Base-by-base conservation (phyloP, 2,797 vertebrate species). In the Pangasius mekongensis region DNA sequence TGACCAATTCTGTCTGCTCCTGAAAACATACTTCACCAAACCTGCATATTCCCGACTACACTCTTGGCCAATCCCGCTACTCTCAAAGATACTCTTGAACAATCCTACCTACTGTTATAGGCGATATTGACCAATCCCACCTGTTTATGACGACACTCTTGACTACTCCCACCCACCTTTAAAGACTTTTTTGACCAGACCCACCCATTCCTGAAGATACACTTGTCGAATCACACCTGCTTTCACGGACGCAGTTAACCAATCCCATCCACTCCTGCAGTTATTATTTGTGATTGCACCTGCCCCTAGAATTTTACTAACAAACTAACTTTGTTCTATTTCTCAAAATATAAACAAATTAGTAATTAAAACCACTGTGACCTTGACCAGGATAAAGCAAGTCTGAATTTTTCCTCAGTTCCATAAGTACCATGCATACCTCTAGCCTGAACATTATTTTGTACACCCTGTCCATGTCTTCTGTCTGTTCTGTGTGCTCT, bases 401-500 rank as follows among this genome's bases (percentile, higher is more conserved):
- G 7, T 62, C 54, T 62, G 22, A 0, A 0, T 39, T 82, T 10
- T 33, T 49, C 8, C 43, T n/a, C 22, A 36, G 33, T 62, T 43
- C 36, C 24, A 1, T 27, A 24, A 13, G 11, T 33, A 56, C 6
- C 30, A 14, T n/a, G 22, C 49, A 47, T 43, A 49, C 14, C 16
- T 13, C 47, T 10, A 30, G 36, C 39, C 36, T 11, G 3, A 62
- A 76, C n/a, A 27, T 24, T 49, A 49, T 84, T 24, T 74, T 81
- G 33, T 76, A 36, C 67, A 49, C 49, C 22, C 27, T 84, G 33
- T 87, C 71, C 52, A 39, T 64, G 36, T 86, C 71, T 30, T 18
- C 52, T 22, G 30, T 86, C 73, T 91, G 87, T 10, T 83, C 83
- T 88, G 64, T 69, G 73, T 76, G 64, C 84, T 33, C 54, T 62